Conservation (phyloP, 1,140 invertebrate genomes). For the Formica selysi region DNA sequence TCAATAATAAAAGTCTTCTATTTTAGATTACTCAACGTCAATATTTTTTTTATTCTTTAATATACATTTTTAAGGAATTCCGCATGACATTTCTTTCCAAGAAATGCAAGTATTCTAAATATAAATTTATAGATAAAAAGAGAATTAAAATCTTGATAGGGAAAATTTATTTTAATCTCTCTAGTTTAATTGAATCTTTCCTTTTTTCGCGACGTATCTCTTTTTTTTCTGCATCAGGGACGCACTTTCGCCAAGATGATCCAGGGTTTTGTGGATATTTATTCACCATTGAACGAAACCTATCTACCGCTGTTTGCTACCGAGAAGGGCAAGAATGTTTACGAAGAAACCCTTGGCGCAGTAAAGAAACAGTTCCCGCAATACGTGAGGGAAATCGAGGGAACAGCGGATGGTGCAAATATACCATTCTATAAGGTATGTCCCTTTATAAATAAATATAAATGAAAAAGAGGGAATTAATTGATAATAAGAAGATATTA, state of each 20-base stretch:
- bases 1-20: too few relatives aligned
- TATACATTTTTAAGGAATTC: too few relatives aligned
- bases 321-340: slow-evolving; percentile 89
- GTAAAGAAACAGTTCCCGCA: slow-evolving; percentile 92
- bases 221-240: slow-evolving; percentile 88
- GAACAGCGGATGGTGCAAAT: slow-evolving; percentile 93
- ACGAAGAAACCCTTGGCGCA: slow-evolving; percentile 90
- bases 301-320: slow-evolving; percentile 91
- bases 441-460: not conserved
- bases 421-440: slow-evolving; percentile 93
- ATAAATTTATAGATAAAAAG: not conserved
- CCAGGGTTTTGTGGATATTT: slow-evolving; percentile 89
- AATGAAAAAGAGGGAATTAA: not conserved
- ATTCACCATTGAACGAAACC: slow-evolving; percentile 89
- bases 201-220: not conserved
- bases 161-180: not conserved
- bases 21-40: too few relatives aligned
- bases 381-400: slow-evolving; percentile 93
- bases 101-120: not conserved
- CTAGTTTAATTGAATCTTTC: not conserved
- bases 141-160: not conserved
- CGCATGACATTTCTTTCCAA: too few relatives aligned
- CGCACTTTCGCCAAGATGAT: slow-evolving; percentile 92
- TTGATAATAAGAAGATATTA: not conserved
- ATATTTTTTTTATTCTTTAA: too few relatives aligned